Evolutionary conservation across 37 sponge, comb jelly and placozoan genomes (phyloP), one percentile per base, ranked within the genome.

Genomic region (Ianthella basta): DNA sequence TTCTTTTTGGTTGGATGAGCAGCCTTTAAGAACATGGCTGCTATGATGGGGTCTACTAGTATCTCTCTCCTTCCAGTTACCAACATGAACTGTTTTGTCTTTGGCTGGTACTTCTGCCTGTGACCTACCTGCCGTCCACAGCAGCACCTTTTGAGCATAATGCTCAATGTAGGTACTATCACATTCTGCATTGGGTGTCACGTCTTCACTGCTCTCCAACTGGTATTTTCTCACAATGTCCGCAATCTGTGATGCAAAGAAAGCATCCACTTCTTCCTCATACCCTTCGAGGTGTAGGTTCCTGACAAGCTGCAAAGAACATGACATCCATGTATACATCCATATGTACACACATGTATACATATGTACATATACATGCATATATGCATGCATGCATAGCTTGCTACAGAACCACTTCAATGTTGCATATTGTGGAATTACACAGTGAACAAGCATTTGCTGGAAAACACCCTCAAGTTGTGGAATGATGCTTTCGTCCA

Each of bases 401-500:
- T 75, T 75, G 40, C 40, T 24, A 75, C 78, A 41, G 53, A 75
- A 75, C 78, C 78, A 75, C 78, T 75, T 75, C 37, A 75, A 15
- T 41, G 78, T 50, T 40, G 50, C 78, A 75, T 75, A 75, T 14
- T 75, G 78, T 25, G 78, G 78, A 13, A 41, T 2, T 2, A 75
- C 25, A 1, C 78, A 4, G 78, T 75, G 78, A 24, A n/a, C n/a
- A n/a, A n/a, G n/a, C n/a, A n/a, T n/a, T n/a, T n/a, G n/a, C n/a
- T n/a, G n/a, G n/a, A n/a, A 75, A 36, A 75, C 37, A 36, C 44
- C 16, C 40, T 75, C 50, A 24, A 75, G 54, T 18, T 39, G 13
- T 25, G 78, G 78, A 41, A 75, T 75, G 21, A 75, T 75, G 25
- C 37, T 75, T 19, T 41, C 21, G 37, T 75, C 78, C 78, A 75